phyloP scores from a whole-genome alignment of 2,888 invertebrate species.

The Osedax frankpressi region DNA sequence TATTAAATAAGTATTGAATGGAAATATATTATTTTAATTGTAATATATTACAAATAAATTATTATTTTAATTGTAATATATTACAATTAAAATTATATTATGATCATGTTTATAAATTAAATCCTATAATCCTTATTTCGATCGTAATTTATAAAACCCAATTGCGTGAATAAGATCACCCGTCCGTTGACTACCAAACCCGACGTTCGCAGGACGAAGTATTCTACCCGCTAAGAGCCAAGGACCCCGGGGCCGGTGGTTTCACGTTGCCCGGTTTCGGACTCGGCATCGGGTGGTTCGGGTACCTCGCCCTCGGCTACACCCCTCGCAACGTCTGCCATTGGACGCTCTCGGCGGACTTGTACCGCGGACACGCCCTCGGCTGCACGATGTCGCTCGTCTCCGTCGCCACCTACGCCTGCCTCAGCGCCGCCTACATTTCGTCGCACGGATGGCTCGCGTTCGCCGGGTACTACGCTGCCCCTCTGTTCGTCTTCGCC shows the following conservation, averaged over 20 bases:
- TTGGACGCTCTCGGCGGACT: slow-evolving; percentile 30
- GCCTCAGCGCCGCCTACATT: slow-evolving; percentile 28
- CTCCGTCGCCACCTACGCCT: slow-evolving; percentile 28
- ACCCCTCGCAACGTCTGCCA: slow-evolving; percentile 33
- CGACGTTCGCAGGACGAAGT: slow-evolving; percentile 6
- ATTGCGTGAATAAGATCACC: too few species aligned
- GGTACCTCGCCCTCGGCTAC: slow-evolving; percentile 36
- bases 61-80: too few species aligned
- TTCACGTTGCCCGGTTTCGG: slow-evolving; percentile 27
- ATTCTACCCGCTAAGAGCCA: slow-evolving; percentile 36
- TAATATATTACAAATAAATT: too few species aligned
- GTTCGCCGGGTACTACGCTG: slow-evolving; percentile 32
- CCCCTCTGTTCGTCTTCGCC: slow-evolving; percentile 37
- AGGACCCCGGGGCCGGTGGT: background rate
- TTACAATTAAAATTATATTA: too few species aligned
- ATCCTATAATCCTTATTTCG: too few species aligned
- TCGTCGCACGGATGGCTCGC: slow-evolving; percentile 28
- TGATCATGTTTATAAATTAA: too few species aligned
- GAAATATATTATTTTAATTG: too few species aligned
- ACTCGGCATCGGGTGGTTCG: slow-evolving; percentile 35
- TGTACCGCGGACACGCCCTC: slow-evolving; percentile 30
- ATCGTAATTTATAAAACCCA: too few species aligned
- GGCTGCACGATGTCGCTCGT: slow-evolving; percentile 28
- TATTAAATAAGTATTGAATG: too few species aligned
- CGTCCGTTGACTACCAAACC: too few species aligned